Evolutionary conservation across 2,888 invertebrate genomes (phyloP), one percentile per base, ranked within the genome.

Genomic region (Monoplex corrugatus): DNA sequence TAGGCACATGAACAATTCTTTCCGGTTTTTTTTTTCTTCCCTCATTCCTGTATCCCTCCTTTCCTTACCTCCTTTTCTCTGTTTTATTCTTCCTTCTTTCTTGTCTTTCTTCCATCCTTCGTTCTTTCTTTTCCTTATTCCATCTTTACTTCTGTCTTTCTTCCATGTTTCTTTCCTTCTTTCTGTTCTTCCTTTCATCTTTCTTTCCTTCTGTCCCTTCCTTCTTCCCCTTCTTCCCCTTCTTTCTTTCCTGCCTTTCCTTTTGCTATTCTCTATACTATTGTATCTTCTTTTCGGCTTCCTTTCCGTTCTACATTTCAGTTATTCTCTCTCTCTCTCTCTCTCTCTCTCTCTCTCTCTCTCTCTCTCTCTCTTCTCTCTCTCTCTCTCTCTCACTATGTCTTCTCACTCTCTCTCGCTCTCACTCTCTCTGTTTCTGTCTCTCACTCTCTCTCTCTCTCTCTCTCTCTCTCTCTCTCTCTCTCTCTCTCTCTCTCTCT

Each of bases 271-370:
- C 23, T 8, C 23, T 63, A 5, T 16, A 5, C 8, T 63, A 5
- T 63, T 23, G 23, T 16, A 16, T 23, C 63, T 3, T 63, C 23
- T 63, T 23, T 63, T 28, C 28, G 3, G 3, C 23, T 63, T 23
- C 63, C 3, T 28, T n/a, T 32, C 8, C n/a, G 28, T 32, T 68
- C 68, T 68, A 28, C 32, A 28, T 68, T 32, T 68, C 68, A n/a
- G n/a, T 68, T 32, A n/a, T 28, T 68, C 68, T 68, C 68, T 68
- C 68, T 68, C 68, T 68, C 68, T 68, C 68, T n/a, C 68, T 68
- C 68, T 68, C 68, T 68, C 68, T 68, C 68, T 68, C 68, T 63
- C n/a, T 57, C 57, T 57, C 57, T 57, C 57, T 57, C 57, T 57
- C 57, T 57, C 57, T 57, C 57, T n/a, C 28, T 28, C 28, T 28